A percentile compares a stretch with the other conserved stretches of the same genome.
Evolutionary conservation across 2,797 vertebrate genomes (phyloP).

Genomic region (Dermochelys coriacea): DNA sequence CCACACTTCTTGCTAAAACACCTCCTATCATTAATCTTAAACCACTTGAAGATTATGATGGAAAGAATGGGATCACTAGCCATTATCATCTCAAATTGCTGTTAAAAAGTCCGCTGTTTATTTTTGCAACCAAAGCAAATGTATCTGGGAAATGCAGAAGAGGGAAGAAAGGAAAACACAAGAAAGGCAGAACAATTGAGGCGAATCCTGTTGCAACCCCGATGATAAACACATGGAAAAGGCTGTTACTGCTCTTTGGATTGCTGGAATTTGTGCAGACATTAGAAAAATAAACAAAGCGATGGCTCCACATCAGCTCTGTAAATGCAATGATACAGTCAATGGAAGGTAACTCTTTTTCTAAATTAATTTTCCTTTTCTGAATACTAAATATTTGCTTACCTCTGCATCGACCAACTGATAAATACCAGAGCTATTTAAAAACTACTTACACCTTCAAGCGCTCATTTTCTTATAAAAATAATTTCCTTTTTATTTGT

Average conservation of each 20-base stretch:
- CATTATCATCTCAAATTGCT: slow-evolving; percentile 88
- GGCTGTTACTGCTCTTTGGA: slow-evolving; percentile 57
- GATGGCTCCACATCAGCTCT: slow-evolving; percentile 31
- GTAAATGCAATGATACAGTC: slow-evolving; percentile 7
- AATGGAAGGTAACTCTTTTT: slow-evolving; percentile 53
- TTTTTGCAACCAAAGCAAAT: slow-evolving; percentile 85
- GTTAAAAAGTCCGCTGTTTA: slow-evolving; percentile 83
- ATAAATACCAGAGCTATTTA: slow-evolving; percentile 22
- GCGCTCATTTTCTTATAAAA: background rate
- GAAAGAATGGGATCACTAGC: slow-evolving; percentile 88
- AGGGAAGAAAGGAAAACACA: slow-evolving; percentile 59
- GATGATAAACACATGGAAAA: slow-evolving; percentile 66
- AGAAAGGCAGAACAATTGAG: slow-evolving; percentile 66
- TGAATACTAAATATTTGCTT: slow-evolving; percentile 20
- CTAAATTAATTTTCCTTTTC: slow-evolving; percentile 40
- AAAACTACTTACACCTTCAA: slow-evolving; percentile 22
- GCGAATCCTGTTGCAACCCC: slow-evolving; percentile 65
- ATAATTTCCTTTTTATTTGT: background rate
- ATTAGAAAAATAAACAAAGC: slow-evolving; percentile 68
- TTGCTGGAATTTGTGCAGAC: slow-evolving; percentile 64
- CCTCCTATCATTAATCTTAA: slow-evolving; percentile 89
- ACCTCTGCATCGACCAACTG: background rate
- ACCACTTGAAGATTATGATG: slow-evolving; percentile 92
- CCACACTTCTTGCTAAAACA: slow-evolving; percentile 74
- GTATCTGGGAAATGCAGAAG: slow-evolving; percentile 47